Evolutionary conservation across 1,140 invertebrate species (phyloP).

Genomic region (Ceratosolen fusciceps): DNA sequence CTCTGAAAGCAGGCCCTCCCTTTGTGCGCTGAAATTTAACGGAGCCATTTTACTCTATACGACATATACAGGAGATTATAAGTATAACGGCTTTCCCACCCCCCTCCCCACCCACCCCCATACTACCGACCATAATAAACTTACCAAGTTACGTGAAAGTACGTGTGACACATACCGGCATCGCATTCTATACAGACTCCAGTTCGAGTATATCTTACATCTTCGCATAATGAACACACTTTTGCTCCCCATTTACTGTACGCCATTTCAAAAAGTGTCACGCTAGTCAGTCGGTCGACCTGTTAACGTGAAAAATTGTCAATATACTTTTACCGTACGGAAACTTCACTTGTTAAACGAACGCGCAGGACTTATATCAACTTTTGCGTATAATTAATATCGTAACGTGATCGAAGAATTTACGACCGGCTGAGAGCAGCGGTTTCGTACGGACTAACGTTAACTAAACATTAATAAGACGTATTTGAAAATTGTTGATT

Average conservation of each 20-base stretch:
- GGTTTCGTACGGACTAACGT: no score
- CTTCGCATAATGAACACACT: conserved; percentile 88
- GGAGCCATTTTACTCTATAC: neutral
- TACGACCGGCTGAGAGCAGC: no score
- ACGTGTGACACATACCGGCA: conserved; percentile 96
- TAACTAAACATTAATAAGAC: neutral
- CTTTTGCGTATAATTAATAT: no score
- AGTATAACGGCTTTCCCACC: no score
- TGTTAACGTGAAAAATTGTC: conserved; percentile 52
- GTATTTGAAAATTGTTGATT: conserved; percentile 29
- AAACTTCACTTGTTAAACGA: no score
- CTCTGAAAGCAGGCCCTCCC: conserved; percentile 92
- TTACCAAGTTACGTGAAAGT: conserved; percentile 98
- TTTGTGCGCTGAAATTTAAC: conserved; percentile 84
- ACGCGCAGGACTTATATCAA: no score
- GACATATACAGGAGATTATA: no score
- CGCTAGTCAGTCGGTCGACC: conserved; percentile 87
- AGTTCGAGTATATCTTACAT: conserved; percentile 87
- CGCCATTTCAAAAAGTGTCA: conserved; percentile 95
- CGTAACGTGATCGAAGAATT: no score
- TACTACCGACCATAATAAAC: conserved; percentile 24
- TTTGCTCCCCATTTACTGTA: conserved; percentile 96
- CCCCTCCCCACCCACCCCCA: no score
- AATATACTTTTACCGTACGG: neutral
- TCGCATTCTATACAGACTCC: conserved; percentile 97